Percentiles rank a stretch among this genome's conserved stretches.
These are phyloP conservation scores for Philereme transversata DNA, from an alignment of 2,888 invertebrate genomes.

Conservation along the genomic window DNA sequence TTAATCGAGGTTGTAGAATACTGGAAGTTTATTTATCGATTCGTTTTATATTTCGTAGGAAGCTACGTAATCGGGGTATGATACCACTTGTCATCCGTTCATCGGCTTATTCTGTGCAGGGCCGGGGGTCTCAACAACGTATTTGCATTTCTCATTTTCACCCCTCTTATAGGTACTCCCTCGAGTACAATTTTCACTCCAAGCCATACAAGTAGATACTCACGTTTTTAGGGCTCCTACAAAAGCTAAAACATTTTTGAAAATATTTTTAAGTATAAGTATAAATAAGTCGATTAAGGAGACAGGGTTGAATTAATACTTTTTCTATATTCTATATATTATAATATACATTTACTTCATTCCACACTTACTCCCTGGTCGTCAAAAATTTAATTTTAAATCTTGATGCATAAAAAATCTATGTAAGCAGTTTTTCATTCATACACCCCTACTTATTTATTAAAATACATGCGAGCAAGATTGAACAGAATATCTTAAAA, in stretches of 20 bases:
- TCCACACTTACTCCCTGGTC: background rate
- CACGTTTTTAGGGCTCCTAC: slow-evolving; percentile 50
- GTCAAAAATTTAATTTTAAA: background rate
- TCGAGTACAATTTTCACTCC: slow-evolving; percentile 67
- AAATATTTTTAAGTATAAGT: background rate
- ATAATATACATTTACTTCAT: no score
- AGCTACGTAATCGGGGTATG: slow-evolving; percentile 60
- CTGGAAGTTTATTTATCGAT: background rate
- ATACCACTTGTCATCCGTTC: slow-evolving; percentile 73
- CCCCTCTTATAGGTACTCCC: slow-evolving; percentile 66
- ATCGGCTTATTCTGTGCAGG: slow-evolving; percentile 66
- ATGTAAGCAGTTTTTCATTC: slow-evolving; percentile 2
- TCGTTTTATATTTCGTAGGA: slow-evolving; percentile 41
- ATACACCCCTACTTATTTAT: slow-evolving; percentile 5
- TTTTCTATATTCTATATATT: no score
- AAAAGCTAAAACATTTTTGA: slow-evolving; percentile 23
- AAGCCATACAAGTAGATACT: slow-evolving; percentile 49
- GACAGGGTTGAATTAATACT: no score
- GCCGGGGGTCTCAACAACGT: slow-evolving; percentile 64
- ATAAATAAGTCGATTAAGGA: no score
- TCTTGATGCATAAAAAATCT: background rate
- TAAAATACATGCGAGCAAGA: slow-evolving; percentile 6
- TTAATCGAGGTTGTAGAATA: slow-evolving; percentile 1
- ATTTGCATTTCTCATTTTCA: slow-evolving; percentile 81
- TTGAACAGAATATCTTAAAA: slow-evolving; percentile 1